phyloP scores from a whole-genome alignment of 2,888 invertebrate genomes.

The Ophraella communa region DNA sequence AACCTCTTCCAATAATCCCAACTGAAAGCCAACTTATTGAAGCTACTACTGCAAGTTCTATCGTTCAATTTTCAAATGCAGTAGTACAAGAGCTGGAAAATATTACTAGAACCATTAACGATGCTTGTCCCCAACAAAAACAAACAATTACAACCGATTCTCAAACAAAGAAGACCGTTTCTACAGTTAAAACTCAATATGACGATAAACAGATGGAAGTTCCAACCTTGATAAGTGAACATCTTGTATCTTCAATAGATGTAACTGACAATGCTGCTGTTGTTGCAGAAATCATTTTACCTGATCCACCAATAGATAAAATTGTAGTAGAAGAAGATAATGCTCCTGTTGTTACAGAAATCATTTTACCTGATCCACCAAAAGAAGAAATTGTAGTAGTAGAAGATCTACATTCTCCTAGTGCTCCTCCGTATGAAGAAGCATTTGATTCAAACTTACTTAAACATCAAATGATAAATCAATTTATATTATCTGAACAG shows the following conservation, averaged over 20 bases:
- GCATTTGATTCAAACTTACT: slow-evolving; percentile 4
- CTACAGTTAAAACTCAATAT: background rate
- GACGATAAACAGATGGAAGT: background rate
- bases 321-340: background rate
- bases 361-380: background rate
- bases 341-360: background rate
- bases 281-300: background rate
- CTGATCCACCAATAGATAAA: slow-evolving; percentile 7
- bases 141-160: background rate
- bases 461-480: slow-evolving; percentile 7
- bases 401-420: slow-evolving; percentile 14
- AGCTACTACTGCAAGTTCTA: background rate
- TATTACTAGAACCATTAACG: slow-evolving; percentile 11
- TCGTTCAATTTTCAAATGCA: background rate
- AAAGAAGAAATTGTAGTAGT: background rate
- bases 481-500: slow-evolving; percentile 19
- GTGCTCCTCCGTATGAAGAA: slow-evolving; percentile 19
- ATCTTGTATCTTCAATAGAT: background rate
- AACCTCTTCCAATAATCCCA: slow-evolving; percentile 33
- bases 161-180: background rate
- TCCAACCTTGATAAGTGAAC: background rate
- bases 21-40: slow-evolving; percentile 4
- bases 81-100: background rate
- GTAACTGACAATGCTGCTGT: background rate
- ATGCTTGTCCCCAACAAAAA: slow-evolving; percentile 2